Evolutionary conservation across 2,113 vertebrate genomes (phyloP).

Genomic region (Tachycineta bicolor): DNA sequence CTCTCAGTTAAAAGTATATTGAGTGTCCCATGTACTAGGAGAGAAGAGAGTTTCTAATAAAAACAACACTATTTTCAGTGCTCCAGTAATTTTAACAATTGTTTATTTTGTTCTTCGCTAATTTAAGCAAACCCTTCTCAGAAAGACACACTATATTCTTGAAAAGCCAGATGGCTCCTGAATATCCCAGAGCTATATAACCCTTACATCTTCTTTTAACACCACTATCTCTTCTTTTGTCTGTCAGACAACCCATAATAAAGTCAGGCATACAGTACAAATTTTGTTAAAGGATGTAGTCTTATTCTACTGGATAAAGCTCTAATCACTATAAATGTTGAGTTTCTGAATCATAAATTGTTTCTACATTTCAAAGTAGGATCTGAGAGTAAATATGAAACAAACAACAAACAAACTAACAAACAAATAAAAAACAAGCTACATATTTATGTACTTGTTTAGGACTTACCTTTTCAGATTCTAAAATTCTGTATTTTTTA

Average conservation of each 20-base stretch:
- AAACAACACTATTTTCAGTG: not conserved
- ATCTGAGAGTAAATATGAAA: not conserved
- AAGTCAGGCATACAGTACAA: not conserved
- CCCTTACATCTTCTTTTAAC: not conserved
- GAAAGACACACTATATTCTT: not conserved
- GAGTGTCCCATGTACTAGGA: fast-evolving
- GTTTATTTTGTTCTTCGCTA: not conserved
- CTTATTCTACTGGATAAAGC: not conserved
- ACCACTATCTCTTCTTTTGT: not conserved
- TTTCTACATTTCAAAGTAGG: not conserved
- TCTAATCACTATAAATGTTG: not conserved
- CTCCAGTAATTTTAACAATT: not conserved
- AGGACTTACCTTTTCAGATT: not conserved
- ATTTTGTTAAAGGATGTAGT: fast-evolving
- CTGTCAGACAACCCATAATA: not conserved
- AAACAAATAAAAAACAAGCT: not conserved
- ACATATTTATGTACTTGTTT: not conserved
- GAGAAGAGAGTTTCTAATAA: not conserved
- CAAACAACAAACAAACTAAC: not conserved
- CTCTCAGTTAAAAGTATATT: not conserved
- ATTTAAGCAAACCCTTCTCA: not conserved
- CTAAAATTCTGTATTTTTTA: not conserved
- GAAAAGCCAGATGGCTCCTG: not conserved
- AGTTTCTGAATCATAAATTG: not conserved
- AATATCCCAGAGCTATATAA: not conserved